Evolutionary conservation across 2,888 invertebrate species (phyloP).

Genomic region (Stramonita haemastoma): DNA sequence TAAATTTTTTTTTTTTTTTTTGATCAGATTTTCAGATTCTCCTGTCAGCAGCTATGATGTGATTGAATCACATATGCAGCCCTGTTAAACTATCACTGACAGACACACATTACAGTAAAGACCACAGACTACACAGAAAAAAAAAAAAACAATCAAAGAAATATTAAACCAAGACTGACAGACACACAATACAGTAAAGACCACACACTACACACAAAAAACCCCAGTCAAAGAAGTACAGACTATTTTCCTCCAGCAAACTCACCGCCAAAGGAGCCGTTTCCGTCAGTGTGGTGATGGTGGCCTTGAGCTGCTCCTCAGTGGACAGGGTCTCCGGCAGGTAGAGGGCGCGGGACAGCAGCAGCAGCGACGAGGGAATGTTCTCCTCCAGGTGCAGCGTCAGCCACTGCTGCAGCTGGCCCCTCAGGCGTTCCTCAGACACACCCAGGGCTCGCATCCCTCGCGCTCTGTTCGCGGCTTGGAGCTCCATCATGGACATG

Average conservation of each 20-base stretch:
- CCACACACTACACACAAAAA: too few species aligned
- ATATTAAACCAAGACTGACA: too few species aligned
- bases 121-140: too few species aligned
- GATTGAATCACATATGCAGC: too few species aligned
- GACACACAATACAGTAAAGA: too few species aligned
- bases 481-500: constrained; percentile 91
- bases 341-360: constrained; percentile 92
- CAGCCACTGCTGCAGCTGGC: constrained; percentile 95
- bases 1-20: too few species aligned
- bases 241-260: background rate
- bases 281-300: constrained; percentile 93
- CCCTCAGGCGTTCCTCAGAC: constrained; percentile 88
- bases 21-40: too few species aligned
- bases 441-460: constrained; percentile 99
- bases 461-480: constrained; percentile 93
- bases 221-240: too few species aligned
- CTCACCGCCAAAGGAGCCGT: constrained; percentile 80
- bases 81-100: too few species aligned
- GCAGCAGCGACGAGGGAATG: constrained; percentile 94
- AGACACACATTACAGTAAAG: too few species aligned
- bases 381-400: constrained; percentile 95
- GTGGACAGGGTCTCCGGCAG: constrained; percentile 94
- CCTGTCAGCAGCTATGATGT: too few species aligned
- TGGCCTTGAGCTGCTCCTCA: constrained; percentile 93
- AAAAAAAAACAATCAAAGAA: too few species aligned